These are phyloP conservation scores for Achatina immaculata DNA, from an alignment of 1,140 invertebrate genomes.

Conservation along the genomic window DNA sequence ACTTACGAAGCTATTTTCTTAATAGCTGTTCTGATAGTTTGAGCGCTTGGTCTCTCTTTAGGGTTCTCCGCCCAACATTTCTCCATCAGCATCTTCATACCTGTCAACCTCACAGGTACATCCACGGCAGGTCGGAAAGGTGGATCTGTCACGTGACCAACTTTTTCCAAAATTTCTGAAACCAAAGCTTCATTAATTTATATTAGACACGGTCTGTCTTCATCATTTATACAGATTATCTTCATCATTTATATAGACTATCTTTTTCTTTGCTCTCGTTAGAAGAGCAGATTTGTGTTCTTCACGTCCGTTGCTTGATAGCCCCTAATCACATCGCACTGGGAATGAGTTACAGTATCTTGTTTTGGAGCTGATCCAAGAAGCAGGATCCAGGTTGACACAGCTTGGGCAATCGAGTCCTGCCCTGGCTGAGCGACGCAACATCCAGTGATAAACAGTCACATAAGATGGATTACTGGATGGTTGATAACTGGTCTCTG, in stretches of 20 bases:
- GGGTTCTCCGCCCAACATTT: slow-evolving; percentile 69
- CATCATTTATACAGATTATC: not conserved
- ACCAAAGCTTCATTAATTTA: too few relatives aligned
- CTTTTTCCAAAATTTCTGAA: slow-evolving; percentile 36
- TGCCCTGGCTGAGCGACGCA: too few relatives aligned
- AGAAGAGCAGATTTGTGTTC: not conserved
- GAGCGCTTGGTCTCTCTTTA: slow-evolving; percentile 63
- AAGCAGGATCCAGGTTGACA: too few relatives aligned
- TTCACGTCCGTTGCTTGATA: too few relatives aligned
- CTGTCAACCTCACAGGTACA: slow-evolving; percentile 18
- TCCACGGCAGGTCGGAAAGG: slow-evolving; percentile 48
- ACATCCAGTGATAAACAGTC: too few relatives aligned
- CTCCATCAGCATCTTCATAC: slow-evolving; percentile 49
- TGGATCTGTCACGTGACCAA: slow-evolving; percentile 29
- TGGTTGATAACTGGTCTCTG: too few relatives aligned
- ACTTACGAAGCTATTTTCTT: slow-evolving; percentile 64
- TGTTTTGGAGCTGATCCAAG: too few relatives aligned
- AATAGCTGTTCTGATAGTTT: slow-evolving; percentile 47
- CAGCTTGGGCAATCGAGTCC: too few relatives aligned
- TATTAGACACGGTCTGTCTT: not conserved
- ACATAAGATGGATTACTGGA: too few relatives aligned
- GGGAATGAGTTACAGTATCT: too few relatives aligned
- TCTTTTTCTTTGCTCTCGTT: not conserved
- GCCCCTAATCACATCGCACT: too few relatives aligned
- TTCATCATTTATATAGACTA: not conserved